Evolutionary conservation across 2,113 vertebrate species (phyloP).

Genomic region (Sinocyclocheilus grahami): DNA sequence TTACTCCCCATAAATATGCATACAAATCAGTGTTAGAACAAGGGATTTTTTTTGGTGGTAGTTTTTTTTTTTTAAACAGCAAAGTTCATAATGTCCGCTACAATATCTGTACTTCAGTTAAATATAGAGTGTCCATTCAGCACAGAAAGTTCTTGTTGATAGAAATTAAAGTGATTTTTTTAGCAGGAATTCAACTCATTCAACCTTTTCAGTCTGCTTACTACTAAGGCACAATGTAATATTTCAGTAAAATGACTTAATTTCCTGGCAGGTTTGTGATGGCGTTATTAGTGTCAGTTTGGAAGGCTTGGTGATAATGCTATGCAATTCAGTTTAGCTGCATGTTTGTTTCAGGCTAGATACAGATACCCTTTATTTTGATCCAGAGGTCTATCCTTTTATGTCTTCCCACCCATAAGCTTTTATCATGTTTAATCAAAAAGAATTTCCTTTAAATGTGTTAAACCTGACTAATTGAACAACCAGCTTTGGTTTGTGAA

Average conservation of each 20-base stretch:
- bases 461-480: slow-evolving; percentile 11
- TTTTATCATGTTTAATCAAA: slow-evolving; percentile 18
- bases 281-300: neutral
- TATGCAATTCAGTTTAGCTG: slow-evolving; percentile 5
- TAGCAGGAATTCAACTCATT: neutral
- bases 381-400: neutral
- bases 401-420: neutral
- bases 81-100: neutral
- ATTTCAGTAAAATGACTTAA: neutral
- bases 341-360: slow-evolving; percentile 8
- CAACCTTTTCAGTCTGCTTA: neutral
- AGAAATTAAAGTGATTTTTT: neutral
- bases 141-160: neutral
- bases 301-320: neutral
- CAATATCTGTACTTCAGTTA: neutral
- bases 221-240: neutral
- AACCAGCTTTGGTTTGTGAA: slow-evolving; percentile 9
- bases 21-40: neutral
- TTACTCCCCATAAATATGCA: neutral
- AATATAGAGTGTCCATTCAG: neutral
- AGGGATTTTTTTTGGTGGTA: neutral
- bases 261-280: slow-evolving; percentile 22
- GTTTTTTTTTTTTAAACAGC: neutral
- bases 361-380: neutral
- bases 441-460: neutral